phyloP scores from a whole-genome alignment of 2,888 invertebrate species.

The Drosophila meridiana region DNA sequence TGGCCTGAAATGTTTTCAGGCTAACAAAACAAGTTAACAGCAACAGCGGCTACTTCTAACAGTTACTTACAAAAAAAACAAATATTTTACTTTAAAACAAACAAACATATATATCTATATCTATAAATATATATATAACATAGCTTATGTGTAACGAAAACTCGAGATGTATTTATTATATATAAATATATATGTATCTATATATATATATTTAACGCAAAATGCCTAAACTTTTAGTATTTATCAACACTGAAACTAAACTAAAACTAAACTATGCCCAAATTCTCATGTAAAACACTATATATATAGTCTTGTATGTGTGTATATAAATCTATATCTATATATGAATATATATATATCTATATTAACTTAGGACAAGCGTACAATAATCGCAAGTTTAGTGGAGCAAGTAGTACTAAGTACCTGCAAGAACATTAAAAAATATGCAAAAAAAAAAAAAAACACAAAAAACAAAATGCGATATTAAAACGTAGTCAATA shows the following conservation, averaged over 20 bases:
- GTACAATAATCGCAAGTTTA: conserved; percentile 77
- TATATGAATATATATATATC: not conserved
- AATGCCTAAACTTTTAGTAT: conserved; percentile 66
- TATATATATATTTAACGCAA: conserved; percentile 23
- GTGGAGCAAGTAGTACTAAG: conserved; percentile 76
- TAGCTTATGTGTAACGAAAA: conserved; percentile 34
- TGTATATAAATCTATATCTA: conserved; percentile 6
- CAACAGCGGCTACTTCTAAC: conserved; percentile 35
- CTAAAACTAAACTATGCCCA: conserved; percentile 38
- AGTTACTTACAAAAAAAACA: conserved; percentile 13
- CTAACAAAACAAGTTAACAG: conserved; percentile 14
- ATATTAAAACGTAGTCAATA: conserved; percentile 71
- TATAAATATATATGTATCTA: conserved; percentile 15
- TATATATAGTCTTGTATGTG: conserved; percentile 16
- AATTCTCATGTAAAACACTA: conserved; percentile 30
- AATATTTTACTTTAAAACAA: conserved; percentile 13
- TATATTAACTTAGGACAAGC: conserved; percentile 63
- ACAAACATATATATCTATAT: conserved; percentile 1
- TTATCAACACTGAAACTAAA: conserved; percentile 50
- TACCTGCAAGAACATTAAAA: conserved; percentile 63
- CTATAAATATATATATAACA: conserved; percentile 26
- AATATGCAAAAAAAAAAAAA: conserved; percentile 22
- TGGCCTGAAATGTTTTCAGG: not conserved
- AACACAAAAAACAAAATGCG: conserved; percentile 4
- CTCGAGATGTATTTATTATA: conserved; percentile 70